Base-by-base conservation (phyloP, 2,797 vertebrate genomes). In the Eleutherodactylus coqui region DNA sequence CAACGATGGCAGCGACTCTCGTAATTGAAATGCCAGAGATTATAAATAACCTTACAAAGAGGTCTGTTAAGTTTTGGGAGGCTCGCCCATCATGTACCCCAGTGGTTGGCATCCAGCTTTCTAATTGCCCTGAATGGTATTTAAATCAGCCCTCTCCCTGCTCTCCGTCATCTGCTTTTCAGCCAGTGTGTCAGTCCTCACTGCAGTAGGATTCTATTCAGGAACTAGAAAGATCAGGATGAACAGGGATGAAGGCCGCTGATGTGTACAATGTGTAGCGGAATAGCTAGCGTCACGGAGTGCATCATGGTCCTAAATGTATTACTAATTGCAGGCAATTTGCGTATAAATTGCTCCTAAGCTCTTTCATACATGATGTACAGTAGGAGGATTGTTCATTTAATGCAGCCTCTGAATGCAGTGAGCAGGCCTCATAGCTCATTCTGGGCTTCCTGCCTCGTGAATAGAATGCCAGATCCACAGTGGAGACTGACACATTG, bases 1-100 rank as follows among this genome's bases (percentile, higher is more conserved):
- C 90, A 90, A 24, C 82, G 32, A 38, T 77, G 60, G 41, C 60
- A 49, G 17, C 13, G 27, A 80, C 17, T 67, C 79, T 47, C 19
- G 62, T 70, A 45, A 82, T 82, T 58, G 67, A 70, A 53, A 72
- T 72, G 34, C 32, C 67, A 73, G 80, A 73, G 67, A 82, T 82
- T 82, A 82, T 70, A 73, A 13, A 41, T 73, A 58, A 55, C 64
- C 29, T 41, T 13, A 58, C 5, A 17, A 38, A 32, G 32, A 82
- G 53, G 19, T 70, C 36, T 51, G 1, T 2, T 47, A 82, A 67
- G 58, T 73, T 82, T 55, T 72, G 19, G 49, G 53, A 55, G 13
- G 58, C 17, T 47, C 38, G 32, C 78, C 58, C 32, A 38, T 43
- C 53, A 17, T 55, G 11, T 58, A 55, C 11, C 3, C 8, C 53